Conservation (phyloP, 2,888 invertebrate species). For the Diaprepes abbreviatus region DNA sequence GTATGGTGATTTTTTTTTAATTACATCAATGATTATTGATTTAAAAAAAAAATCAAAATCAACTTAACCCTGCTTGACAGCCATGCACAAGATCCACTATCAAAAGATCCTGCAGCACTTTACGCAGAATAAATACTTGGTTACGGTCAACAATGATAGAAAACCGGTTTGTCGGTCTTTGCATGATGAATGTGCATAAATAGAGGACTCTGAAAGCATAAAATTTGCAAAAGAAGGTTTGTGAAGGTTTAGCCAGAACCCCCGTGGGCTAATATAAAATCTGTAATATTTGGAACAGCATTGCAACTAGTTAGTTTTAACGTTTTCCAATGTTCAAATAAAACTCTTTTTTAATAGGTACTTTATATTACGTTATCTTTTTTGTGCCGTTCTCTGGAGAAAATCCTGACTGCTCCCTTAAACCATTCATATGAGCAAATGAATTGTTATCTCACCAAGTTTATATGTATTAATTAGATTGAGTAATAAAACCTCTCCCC, state of each 20-base stretch:
- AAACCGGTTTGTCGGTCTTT: too few relatives aligned
- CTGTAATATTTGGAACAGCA: too few relatives aligned
- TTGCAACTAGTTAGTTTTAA: not conserved
- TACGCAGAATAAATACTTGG: not conserved
- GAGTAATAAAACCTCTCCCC: too few relatives aligned
- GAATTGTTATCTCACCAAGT: too few relatives aligned
- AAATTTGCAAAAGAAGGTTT: not conserved
- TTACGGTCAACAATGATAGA: constrained; percentile 1
- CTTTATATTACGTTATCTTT: not conserved
- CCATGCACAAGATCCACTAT: not conserved
- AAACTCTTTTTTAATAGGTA: not conserved
- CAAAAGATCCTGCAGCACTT: not conserved
- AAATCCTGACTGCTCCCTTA: constrained; percentile 9
- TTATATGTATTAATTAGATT: too few relatives aligned
- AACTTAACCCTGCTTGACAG: too few relatives aligned
- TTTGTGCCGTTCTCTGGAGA: not conserved
- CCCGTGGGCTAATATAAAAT: not conserved
- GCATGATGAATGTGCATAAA: not conserved
- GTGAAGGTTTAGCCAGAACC: not conserved
- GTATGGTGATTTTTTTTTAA: too few relatives aligned
- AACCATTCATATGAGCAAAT: too few relatives aligned
- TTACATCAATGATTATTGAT: too few relatives aligned
- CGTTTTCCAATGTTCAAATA: not conserved
- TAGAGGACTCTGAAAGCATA: not conserved
- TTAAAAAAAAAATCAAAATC: too few relatives aligned